Conservation (phyloP, 2,113 vertebrate species). For the Bos javanicus region DNA sequence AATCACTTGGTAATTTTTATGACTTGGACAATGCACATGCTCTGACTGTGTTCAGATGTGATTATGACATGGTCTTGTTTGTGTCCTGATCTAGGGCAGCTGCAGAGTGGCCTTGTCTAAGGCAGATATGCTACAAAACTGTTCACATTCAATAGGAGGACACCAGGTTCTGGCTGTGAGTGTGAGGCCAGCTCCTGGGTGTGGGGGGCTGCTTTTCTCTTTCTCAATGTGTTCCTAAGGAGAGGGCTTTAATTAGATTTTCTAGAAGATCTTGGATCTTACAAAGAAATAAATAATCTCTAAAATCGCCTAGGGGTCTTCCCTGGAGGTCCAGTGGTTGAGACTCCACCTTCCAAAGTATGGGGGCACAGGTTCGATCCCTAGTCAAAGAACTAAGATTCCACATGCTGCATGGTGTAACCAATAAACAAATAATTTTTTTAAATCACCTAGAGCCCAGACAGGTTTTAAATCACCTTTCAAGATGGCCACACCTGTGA, state of each 20-base stretch:
- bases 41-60: not conserved
- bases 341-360: not conserved
- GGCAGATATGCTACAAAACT: not conserved
- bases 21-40: not conserved
- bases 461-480: not conserved
- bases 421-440: not conserved
- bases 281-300: conserved; percentile 16
- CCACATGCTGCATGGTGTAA: not conserved
- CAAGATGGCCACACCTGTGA: not conserved
- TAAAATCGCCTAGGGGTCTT: not conserved
- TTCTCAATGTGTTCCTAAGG: not conserved
- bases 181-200: not conserved
- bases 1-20: not conserved
- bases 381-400: not conserved
- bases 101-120: not conserved
- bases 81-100: not conserved
- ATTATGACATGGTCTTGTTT: not conserved
- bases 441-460: not conserved
- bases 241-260: not conserved
- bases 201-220: not conserved
- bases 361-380: not conserved
- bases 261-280: not conserved
- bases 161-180: not conserved
- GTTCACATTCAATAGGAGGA: not conserved
- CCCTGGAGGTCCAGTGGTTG: not conserved